Evolutionary conservation across 2,113 vertebrate species (phyloP).

Genomic region (Pachypanchax playfairii): DNA sequence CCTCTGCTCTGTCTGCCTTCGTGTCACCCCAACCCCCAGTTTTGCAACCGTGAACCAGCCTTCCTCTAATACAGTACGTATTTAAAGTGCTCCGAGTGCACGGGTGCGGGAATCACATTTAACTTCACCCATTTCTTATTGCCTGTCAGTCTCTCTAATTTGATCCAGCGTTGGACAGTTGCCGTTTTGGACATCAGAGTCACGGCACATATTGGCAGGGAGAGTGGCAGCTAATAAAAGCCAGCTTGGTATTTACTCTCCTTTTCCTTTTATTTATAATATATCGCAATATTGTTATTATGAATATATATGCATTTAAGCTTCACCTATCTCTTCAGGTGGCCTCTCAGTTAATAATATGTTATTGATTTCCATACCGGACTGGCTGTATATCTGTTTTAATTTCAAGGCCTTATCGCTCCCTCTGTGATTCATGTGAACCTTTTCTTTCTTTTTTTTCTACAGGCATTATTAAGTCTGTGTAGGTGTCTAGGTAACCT

Average conservation of each 20-base stretch:
- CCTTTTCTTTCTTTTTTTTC: constrained; percentile 62
- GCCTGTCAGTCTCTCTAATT: constrained; percentile 85
- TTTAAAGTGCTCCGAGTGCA: constrained; percentile 71
- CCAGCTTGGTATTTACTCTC: constrained; percentile 76
- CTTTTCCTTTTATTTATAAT: constrained; percentile 78
- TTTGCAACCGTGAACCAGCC: constrained; percentile 44
- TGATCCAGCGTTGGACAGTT: constrained; percentile 82
- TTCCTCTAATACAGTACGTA: constrained; percentile 72
- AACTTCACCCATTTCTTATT: constrained; percentile 82
- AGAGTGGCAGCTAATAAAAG: constrained; percentile 86
- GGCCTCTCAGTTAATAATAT: constrained; percentile 77
- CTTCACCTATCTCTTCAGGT: constrained; percentile 75
- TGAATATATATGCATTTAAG: constrained; percentile 82
- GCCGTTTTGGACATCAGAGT: constrained; percentile 79
- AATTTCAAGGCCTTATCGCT: constrained; percentile 72
- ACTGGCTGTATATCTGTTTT: constrained; percentile 74
- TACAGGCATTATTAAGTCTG: constrained; percentile 69
- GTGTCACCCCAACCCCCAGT: constrained; percentile 3
- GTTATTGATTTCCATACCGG: constrained; percentile 80
- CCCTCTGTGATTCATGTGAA: constrained; percentile 60
- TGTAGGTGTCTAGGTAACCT: constrained; percentile 61
- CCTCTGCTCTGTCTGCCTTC: constrained; percentile 40
- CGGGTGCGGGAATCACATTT: constrained; percentile 74
- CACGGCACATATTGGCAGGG: constrained; percentile 79
- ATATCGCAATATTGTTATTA: constrained; percentile 82